Base-by-base conservation (phyloP, 2,888 invertebrate species). In the Hirtodrosophila alboralis region DNA sequence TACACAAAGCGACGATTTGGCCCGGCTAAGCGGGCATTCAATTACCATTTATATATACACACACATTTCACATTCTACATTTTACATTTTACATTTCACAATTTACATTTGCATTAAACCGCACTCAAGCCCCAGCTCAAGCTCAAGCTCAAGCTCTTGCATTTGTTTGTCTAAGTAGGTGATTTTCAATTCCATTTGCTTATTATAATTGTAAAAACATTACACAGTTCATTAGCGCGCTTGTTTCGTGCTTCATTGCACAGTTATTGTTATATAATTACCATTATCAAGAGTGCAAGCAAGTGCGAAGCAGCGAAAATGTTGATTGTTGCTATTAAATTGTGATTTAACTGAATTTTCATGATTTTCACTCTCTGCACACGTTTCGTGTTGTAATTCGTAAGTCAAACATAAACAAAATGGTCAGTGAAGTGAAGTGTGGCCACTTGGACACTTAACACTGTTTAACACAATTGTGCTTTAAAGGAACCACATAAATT, bases 221-320 rank as follows among this genome's bases (percentile, higher is more conserved):
- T 75, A 72, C 49, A 83, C 84, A 65, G 79, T 83, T 83, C 79
- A 79, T 85, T 79, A 75, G 57, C 49, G 67, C 58, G 38, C 49
- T 57, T 73, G 43, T 63, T 84, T 73, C 57, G 57, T 66, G 77
- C 77, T 81, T 43, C 63, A 81, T 51, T 37, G 85, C 63, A 68
- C 86, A 62, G 23, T 74, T 71, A 75, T 71, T 75, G 71, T 69
- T 73, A 67, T 71, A 86, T 80, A 86, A 81, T 86, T 86, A 65
- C 57, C 71, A 69, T 86, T 84, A 76, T 76, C 66, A 69, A 86
- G n/a, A n/a, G 74, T 67, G 84, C 84, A 84, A 58, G 80, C 74
- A 76, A 76, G 73, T 58, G 80, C 80, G 65, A 72, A 79, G 66
- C 65, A 54, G 63, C 65, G 62, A 65, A 61, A 71, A 48, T 63